Evolutionary conservation across 1,140 invertebrate genomes (phyloP), one percentile per base, ranked within the genome.

Genomic region (Lamellibrachia luymesi): DNA sequence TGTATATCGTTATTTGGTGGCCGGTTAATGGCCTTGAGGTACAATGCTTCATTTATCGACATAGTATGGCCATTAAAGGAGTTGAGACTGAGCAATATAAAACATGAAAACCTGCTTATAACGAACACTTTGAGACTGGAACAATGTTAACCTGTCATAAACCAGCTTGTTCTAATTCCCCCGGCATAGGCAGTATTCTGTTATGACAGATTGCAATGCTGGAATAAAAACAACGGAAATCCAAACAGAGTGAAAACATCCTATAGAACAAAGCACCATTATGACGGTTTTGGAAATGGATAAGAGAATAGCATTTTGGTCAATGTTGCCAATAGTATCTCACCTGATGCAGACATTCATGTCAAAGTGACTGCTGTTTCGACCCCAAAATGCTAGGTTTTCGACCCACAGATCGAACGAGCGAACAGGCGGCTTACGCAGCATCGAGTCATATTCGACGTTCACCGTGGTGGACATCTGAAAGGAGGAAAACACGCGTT

Each of bases 361-460:
- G 50, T 93, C 92, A 22, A 99, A 98, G 94, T 98, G 98, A 95
- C 98, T 99, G 97, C 98, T 98, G 97, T 99, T 99, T 95, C 98
- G 97, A 92, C 98, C 98, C 95, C 97, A 97, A 96, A 98, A 98
- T 94, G 97, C 97, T 38, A 98, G 97, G 94, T 97, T 97, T 0
- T 98, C 97, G 90, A 97, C 95, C 56, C 99, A 96, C 93, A 94
- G 90, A 38, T 97, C 97, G 96, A 99, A 99, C 8, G 98, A 97
- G 90, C 96, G 96, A 13, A 98, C 96, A 1, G 98, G 89, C 10
- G 56, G 27, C 49, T 92, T 50, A 51, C 64, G 91, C 49, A 51
- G n/a, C 89, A 92, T 13, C n/a, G 50, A 51, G 91, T 89, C 89
- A 92, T 92, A 93, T 56, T 94, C 94, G 13, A 94, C 94, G 93